A percentile compares a stretch with the other conserved stretches of the same genome.
phyloP scores from a whole-genome alignment of 2,113 vertebrate species.

The Aphyosemion australe region DNA sequence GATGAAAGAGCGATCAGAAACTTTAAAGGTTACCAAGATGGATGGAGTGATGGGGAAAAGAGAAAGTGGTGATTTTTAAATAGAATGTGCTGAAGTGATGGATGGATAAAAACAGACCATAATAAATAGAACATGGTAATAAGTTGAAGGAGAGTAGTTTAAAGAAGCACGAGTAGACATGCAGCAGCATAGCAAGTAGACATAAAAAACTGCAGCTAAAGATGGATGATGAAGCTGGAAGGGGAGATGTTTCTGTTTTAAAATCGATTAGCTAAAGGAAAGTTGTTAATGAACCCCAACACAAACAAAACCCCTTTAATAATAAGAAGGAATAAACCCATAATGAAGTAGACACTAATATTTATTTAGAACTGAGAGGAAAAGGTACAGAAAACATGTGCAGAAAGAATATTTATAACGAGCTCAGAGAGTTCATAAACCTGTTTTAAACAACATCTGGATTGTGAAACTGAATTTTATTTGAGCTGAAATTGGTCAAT shows the following conservation, averaged over 20 bases:
- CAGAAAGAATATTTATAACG: no score
- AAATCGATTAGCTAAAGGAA: constrained; percentile 57
- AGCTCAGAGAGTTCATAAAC: constrained; percentile 25
- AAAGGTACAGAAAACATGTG: no score
- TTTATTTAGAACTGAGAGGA: no score
- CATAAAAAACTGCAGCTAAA: constrained; percentile 43
- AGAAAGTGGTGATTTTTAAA: constrained; percentile 20
- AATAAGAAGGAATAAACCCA: no score
- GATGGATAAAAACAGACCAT: constrained; percentile 21
- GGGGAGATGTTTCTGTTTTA: constrained; percentile 50
- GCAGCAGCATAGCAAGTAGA: constrained; percentile 44
- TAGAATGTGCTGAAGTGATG: constrained; percentile 16
- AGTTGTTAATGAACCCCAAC: constrained; percentile 53
- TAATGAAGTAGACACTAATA: no score
- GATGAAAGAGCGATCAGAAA: background rate
- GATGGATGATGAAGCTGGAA: constrained; percentile 55
- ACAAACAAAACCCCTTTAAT: no score
- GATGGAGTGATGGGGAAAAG: constrained; percentile 25
- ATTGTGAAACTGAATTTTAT: background rate
- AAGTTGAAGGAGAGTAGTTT: constrained; percentile 48
- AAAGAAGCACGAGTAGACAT: constrained; percentile 47
- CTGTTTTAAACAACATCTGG: constrained; percentile 36
- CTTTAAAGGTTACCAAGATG: constrained; percentile 35
- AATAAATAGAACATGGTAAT: constrained; percentile 35
- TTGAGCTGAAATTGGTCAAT: background rate